phyloP scores from a whole-genome alignment of 1,140 invertebrate species.

The Geopemphigus sp. region DNA sequence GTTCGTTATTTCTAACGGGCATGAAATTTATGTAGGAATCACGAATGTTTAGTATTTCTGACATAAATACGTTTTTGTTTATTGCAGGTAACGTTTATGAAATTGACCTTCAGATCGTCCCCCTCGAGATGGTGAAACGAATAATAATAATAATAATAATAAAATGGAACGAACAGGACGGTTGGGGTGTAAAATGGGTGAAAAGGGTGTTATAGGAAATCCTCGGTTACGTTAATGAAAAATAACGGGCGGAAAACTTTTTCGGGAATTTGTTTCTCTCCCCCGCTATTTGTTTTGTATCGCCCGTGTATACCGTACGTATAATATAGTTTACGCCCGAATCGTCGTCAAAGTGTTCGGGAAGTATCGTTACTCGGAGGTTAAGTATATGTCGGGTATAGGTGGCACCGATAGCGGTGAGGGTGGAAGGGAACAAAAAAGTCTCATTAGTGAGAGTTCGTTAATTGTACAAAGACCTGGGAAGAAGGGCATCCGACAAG shows the following conservation, averaged over 20 bases:
- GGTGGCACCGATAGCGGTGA: too few relatives aligned
- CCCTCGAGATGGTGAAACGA: too few relatives aligned
- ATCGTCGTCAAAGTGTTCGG: conserved; percentile 37
- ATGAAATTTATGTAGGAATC: not conserved
- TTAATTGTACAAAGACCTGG: conserved; percentile 36
- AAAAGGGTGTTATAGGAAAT: not conserved
- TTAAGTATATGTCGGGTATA: not conserved
- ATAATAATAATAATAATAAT: too few relatives aligned
- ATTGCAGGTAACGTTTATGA: conserved; percentile 25
- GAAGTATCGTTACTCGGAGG: not conserved
- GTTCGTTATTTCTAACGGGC: not conserved
- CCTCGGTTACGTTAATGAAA: not conserved
- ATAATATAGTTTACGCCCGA: conserved; percentile 35
- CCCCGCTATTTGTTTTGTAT: not conserved
- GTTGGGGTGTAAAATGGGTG: too few relatives aligned
- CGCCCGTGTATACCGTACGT: not conserved
- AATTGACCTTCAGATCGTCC: not conserved
- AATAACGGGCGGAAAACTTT: not conserved
- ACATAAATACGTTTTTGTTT: not conserved
- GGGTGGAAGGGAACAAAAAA: conserved; percentile 30
- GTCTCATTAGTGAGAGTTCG: conserved; percentile 41
- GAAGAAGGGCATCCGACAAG: not conserved
- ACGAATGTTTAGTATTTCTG: not conserved
- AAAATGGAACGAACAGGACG: too few relatives aligned
- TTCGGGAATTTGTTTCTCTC: not conserved